phyloP scores from a whole-genome alignment of 2,888 invertebrate species.

The Caenorhabditis sulstoni region DNA sequence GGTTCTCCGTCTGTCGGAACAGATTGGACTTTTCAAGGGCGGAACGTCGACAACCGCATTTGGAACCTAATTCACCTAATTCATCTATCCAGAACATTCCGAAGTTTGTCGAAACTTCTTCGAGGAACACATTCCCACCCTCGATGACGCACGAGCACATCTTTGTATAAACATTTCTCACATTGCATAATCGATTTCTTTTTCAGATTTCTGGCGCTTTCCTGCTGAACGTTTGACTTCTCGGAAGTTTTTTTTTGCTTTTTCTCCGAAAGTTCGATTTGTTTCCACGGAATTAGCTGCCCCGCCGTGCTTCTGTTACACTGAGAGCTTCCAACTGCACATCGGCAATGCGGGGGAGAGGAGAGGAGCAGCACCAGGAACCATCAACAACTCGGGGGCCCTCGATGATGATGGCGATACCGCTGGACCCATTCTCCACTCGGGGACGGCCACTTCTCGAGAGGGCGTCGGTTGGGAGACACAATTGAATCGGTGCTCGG shows the following conservation, averaged over 20 bases:
- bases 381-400: constrained; percentile 43
- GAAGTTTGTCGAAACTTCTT: not conserved
- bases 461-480: constrained; percentile 16
- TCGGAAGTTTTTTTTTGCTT: constrained; percentile 27
- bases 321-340: constrained; percentile 47
- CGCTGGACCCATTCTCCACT: constrained; percentile 19
- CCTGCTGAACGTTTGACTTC: not conserved
- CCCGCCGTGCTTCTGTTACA: constrained; percentile 37
- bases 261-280: constrained; percentile 53
- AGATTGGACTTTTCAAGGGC: constrained; percentile 1
- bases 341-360: constrained; percentile 53
- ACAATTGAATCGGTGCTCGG: constrained; percentile 39
- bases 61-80: constrained; percentile 11
- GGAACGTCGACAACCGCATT: constrained; percentile 7
- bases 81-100: not conserved
- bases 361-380: constrained; percentile 47
- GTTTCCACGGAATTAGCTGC: constrained; percentile 53
- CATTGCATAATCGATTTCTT: too few species aligned
- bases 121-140: not conserved
- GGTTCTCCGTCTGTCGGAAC: not conserved
- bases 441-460: not conserved
- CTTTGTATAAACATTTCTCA: too few species aligned
- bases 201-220: too few species aligned
- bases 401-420: constrained; percentile 25
- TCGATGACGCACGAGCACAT: too few species aligned